Evolutionary conservation across 1,140 invertebrate species (phyloP), one percentile per base, ranked within the genome.

Genomic region (Tetraneura akinire): DNA sequence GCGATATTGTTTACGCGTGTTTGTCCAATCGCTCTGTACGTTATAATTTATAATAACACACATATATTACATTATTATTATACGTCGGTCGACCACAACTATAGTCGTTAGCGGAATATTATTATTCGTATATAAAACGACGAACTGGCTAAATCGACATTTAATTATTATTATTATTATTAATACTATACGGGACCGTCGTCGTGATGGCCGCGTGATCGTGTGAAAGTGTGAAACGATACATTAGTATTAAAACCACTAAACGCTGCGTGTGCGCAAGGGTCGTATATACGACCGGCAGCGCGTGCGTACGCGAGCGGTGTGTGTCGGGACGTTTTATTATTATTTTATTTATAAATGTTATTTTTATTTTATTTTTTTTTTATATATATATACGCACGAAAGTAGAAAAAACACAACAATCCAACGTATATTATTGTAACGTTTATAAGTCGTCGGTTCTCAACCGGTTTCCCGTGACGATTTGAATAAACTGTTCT

Each of bases 191-290:
- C 53, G 26, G 68, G 51, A 37, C 32, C 60, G 26, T 11, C 4
- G 62, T 11, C 18, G 29, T 6, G 18, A 9, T 42, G 11, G 3
- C 60, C 29, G 45, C 51, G 64, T 37, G 49, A 74, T 60, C 73
- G 73, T 76, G 73, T 76, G 73, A 76, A 76, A 76, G 73, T 76
- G 73, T 76, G 73, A 76, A 76, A 76, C 29, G 73, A 76, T 76
- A 76, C 23, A 76, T 45, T 21, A 23, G 37, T 73, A 29, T 73
- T 73, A 51, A 73, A 51, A 51, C 18, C 8, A 13, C n/a, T n/a
- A n/a, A n/a, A n/a, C n/a, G n/a, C n/a, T n/a, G n/a, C n/a, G n/a
- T n/a, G n/a, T n/a, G n/a, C 26, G 18, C n/a, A 74, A 71, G 45
- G 47, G 47, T 71, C 45, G 32, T 37, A n/a, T n/a, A n/a, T n/a